Evolutionary conservation across 2,113 vertebrate genomes (phyloP), one percentile per base, ranked within the genome.

Genomic region (Xenus cinereus): DNA sequence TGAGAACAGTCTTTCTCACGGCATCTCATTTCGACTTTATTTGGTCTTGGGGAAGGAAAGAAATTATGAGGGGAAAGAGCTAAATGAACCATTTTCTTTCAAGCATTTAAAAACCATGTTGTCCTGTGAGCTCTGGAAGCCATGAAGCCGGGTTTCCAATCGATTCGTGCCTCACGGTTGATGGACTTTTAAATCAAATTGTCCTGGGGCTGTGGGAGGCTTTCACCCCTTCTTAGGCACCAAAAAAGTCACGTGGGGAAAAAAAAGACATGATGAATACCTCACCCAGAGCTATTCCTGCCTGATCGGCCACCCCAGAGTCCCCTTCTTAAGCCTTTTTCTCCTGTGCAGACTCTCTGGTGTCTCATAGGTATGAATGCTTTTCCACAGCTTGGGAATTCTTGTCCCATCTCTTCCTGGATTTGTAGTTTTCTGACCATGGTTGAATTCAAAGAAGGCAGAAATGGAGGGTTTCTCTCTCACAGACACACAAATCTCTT

Each of bases 401-500:
- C 51, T 32, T 59, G n/a, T 53, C 24, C 59, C 5, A 20, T 68
- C 79, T 86, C 16, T 19, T 62, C 10, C 30, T 30, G 26, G 32
- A 80, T 76, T 54, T 60, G 32, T 37, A 45, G 59, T 12, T 73
- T 67, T 73, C 23, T 30, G 48, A 27, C 51, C 3, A 14, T 23
- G 62, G 30, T 27, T 79, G 32, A 78, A 39, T 18, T 83, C 33
- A 2, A 37, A 51, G 57, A 45, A 93, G 60, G 20, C 12, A 50
- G 2, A 57, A 81, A 59, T 3, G 22, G 35, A 27, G 7, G 9
- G 45, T 71, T 91, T 68, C 19, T 57, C 19, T 73, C 50, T 14
- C 68, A 5, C 22, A 1, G 14, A 14, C 16, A n/a, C 1, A 1
- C 12, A 2, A 8, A 2, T 26, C 23, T 57, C 41, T 66, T 64